phyloP scores from a whole-genome alignment of 1,140 invertebrate genomes.

The Amphibalanus amphitrite region DNA sequence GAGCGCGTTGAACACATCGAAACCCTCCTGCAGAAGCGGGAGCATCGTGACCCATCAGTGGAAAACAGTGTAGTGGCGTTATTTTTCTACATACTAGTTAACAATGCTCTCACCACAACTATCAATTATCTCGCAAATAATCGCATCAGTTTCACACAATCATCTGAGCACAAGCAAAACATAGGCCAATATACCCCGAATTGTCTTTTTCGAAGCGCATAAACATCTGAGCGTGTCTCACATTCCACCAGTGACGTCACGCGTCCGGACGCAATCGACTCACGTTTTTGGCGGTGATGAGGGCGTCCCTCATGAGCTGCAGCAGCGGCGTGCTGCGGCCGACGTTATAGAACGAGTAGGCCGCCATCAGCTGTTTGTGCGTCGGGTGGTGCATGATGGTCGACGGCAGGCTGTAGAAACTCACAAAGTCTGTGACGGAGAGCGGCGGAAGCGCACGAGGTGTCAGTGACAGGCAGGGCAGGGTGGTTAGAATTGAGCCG shows the following conservation, averaged over 20 bases:
- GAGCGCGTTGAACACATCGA: constrained; percentile 98
- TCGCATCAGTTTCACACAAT: too few species aligned
- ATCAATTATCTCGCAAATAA: too few species aligned
- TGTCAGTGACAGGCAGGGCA: too few species aligned
- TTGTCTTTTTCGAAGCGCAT: too few species aligned
- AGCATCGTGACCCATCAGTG: neutral
- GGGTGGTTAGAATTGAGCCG: neutral
- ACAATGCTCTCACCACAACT: too few species aligned
- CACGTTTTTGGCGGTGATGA: constrained; percentile 92
- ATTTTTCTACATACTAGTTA: too few species aligned
- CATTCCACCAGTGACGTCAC: neutral
- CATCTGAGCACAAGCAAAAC: neutral
- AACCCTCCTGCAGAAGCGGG: constrained; percentile 36
- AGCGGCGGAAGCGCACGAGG: too few species aligned
- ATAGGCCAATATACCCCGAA: neutral
- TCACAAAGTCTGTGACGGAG: constrained; percentile 91
- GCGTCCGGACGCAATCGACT: constrained; percentile 21
- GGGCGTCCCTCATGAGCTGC: constrained; percentile 87
- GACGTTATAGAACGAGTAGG: constrained; percentile 98
- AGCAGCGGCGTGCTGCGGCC: constrained; percentile 68
- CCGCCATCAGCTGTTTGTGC: constrained; percentile 86
- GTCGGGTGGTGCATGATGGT: constrained; percentile 96
- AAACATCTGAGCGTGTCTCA: too few species aligned
- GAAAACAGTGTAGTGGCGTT: too few species aligned
- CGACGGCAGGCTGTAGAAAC: constrained; percentile 96